Evolutionary conservation across 1,140 invertebrate species (phyloP).

Genomic region (Tenebrio molitor): DNA sequence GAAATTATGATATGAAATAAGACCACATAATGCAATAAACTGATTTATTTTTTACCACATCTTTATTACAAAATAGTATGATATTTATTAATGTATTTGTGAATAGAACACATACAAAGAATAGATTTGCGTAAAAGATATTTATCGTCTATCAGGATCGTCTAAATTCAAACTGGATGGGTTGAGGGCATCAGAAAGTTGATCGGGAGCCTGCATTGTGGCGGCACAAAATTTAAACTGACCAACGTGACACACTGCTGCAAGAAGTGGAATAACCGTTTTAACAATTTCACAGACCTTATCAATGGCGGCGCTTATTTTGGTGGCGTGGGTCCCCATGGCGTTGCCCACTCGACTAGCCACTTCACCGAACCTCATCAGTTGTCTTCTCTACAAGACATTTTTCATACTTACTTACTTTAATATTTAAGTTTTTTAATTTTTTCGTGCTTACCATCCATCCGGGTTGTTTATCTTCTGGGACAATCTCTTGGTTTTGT

Average conservation of each 20-base stretch:
- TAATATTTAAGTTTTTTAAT: slow-evolving; percentile 16
- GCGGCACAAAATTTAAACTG: slow-evolving; percentile 64
- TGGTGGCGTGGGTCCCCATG: slow-evolving; percentile 60
- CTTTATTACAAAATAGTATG: too few relatives aligned
- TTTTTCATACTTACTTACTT: slow-evolving; percentile 4
- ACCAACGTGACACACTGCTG: slow-evolving; percentile 64
- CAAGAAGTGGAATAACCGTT: slow-evolving; percentile 63
- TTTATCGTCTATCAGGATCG: slow-evolving; percentile 43
- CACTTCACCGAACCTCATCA: slow-evolving; percentile 62
- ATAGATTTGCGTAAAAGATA: too few relatives aligned
- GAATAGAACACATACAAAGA: too few relatives aligned
- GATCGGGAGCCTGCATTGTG: slow-evolving; percentile 57
- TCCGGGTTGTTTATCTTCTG: slow-evolving; percentile 49
- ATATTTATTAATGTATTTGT: too few relatives aligned
- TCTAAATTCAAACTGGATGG: slow-evolving; percentile 52
- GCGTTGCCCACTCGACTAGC: slow-evolving; percentile 61
- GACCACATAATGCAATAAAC: too few relatives aligned
- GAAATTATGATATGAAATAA: too few relatives aligned
- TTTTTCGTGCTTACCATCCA: slow-evolving; percentile 54
- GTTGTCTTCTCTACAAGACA: slow-evolving; percentile 60
- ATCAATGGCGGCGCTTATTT: slow-evolving; percentile 62
- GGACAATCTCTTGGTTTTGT: neutral
- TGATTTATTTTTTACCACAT: too few relatives aligned
- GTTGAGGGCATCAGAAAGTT: slow-evolving; percentile 53
- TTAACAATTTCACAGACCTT: slow-evolving; percentile 65